Evolutionary conservation across 2,888 invertebrate species (phyloP).

Genomic region (Pediacus dermestoides): DNA sequence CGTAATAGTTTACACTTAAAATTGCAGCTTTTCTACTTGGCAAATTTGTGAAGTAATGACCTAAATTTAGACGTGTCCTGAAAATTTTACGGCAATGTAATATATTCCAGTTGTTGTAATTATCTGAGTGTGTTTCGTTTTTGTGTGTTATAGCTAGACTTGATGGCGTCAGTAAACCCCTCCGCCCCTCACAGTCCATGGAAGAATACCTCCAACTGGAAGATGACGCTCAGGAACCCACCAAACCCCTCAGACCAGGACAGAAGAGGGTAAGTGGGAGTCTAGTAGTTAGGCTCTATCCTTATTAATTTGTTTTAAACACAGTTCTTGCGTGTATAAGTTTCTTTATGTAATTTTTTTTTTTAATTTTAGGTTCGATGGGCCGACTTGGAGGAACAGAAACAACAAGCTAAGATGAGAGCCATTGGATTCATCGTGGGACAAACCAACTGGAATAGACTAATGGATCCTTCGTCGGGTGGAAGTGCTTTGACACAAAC

Average conservation of each 20-base stretch:
- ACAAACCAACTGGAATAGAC: constrained; percentile 92
- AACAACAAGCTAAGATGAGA: constrained; percentile 87
- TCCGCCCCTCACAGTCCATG: constrained; percentile 72
- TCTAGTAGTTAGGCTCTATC: too few species aligned
- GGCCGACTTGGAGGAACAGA: constrained; percentile 95
- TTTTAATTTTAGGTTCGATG: constrained; percentile 90
- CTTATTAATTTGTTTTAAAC: constrained; percentile 7
- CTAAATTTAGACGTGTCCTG: too few species aligned
- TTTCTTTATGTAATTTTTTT: neutral
- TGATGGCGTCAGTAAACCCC: constrained; percentile 81
- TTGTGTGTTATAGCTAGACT: constrained; percentile 72
- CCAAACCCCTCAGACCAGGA: constrained; percentile 61
- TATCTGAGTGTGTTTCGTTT: constrained; percentile 2
- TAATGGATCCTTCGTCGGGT: constrained; percentile 90
- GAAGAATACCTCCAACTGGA: constrained; percentile 87
- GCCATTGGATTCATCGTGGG: constrained; percentile 96
- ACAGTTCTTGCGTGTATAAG: constrained; percentile 4
- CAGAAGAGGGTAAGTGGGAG: constrained; percentile 89
- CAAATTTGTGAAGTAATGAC: too few species aligned
- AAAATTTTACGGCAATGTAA: too few species aligned
- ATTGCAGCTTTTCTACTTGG: too few species aligned
- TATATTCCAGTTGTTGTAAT: too few species aligned
- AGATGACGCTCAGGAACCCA: constrained; percentile 70
- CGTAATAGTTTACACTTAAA: too few species aligned
- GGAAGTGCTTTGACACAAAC: constrained; percentile 88